Base-by-base conservation (phyloP, 2,113 vertebrate species). In the Salvelinus alpinus region DNA sequence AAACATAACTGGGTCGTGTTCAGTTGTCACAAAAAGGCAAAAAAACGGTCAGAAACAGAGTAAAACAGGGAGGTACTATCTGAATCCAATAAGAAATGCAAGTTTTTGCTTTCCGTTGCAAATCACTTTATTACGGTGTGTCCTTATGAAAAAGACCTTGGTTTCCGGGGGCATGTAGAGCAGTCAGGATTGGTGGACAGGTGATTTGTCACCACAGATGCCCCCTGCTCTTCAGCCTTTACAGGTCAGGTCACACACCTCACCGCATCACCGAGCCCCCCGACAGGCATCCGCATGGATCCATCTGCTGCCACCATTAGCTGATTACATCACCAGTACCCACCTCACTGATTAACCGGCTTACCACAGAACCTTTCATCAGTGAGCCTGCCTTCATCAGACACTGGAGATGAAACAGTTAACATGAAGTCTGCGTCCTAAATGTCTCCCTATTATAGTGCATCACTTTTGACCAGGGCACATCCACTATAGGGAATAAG, bases 321-420 rank as follows among this genome's bases (percentile, higher is more conserved):
- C 68, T 70, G 68, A 70, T 70, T 70, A 70, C 38, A 69, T 44
- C 34, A n/a, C 34, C 25, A 44, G 34, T 20, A 69, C 67, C 20
- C 38, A 22, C 14, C 20, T 44, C 9, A 69, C 31, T 31, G 20
- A 24, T 7, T 29, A 8, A 69, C 18, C 18, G 29, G 18, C 67
- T 69, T 38, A n/a, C 25, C 25, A 24, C 3, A 29, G 29, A 2
- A 54, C 67, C 67, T 69, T 34, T 22, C 18, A 38, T 69, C 20
- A 44, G 6, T 44, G 20, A 34, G 18, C 20, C 24, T 22, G 20
- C n/a, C 24, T 24, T 44, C 66, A 69, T 20, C 25, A 29, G 64
- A 66, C 67, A 16, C 31, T 44, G 34, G 11, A 24, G 18, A 24
- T 22, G 66, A 29, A 20, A 18, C 8, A 20, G 64, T 66, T 66